Evolutionary conservation across 2,113 vertebrate species (phyloP), one percentile per base, ranked within the genome.

Genomic region (Spea bombifrons): DNA sequence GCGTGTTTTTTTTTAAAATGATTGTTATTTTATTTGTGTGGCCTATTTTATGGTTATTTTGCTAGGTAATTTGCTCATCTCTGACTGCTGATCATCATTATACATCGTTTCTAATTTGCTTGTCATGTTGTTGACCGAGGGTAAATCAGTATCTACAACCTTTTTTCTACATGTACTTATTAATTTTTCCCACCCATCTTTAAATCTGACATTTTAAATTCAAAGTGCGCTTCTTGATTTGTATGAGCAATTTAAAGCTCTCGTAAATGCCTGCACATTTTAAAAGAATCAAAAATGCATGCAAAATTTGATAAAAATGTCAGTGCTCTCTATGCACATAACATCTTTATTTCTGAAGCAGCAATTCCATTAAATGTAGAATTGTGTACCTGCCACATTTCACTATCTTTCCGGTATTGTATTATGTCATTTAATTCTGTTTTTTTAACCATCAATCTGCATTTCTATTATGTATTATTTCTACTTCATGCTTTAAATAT

Each of bases 281-380:
- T 80, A 80, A 80, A 80, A 73, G 71, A 67, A 17, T 74, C 71
- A 73, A 80, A 80, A 80, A 74, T 49, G 71, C 78, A 80, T 80
- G 71, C 71, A 80, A 80, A 80, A 80, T 80, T 68, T 80, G 64
- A 73, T 74, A 67, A 80, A 80, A 74, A 80, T 80, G 64, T 80
- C 71, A 80, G 44, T 80, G 71, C 67, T 80, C 71, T 74, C 71
- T 74, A 80, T 80, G 50, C 63, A 52, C 66, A 46, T 74, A 80
- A 80, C 72, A 70, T 80, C 71, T 74, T 30, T 80, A 73, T 68
- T 55, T 64, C 66, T 57, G 17, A 65, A 72, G 59, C 68, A 9
- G 16, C 61, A 43, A 72, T 74, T 74, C 72, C 64, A 74, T 72
- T 78, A 78, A 71, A 64, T 66, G n/a, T 52, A 63, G 44, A 68